Conservation (phyloP, 2,888 invertebrate species). For the Pristionchus exspectatus region DNA sequence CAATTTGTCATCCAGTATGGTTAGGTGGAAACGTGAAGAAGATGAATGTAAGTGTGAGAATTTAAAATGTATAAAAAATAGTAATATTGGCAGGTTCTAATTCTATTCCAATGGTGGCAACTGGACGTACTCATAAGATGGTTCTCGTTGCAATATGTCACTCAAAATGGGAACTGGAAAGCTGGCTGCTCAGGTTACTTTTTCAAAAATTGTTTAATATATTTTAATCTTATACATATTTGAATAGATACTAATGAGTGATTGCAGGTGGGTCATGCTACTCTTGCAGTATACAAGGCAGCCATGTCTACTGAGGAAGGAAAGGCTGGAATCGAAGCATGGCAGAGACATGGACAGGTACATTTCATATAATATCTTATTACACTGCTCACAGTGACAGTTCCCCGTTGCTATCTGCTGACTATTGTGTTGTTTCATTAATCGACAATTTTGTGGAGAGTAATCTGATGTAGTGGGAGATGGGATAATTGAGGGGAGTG, state of each 20-base stretch:
- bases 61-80: not conserved
- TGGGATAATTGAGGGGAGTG: constrained; percentile 25
- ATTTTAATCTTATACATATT: not conserved
- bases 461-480: not conserved
- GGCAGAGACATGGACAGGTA: constrained; percentile 63
- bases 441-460: not conserved
- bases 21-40: not conserved
- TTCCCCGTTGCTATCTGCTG: not conserved
- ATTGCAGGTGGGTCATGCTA: constrained; percentile 82
- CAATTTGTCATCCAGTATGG: not conserved
- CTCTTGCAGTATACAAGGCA: constrained; percentile 82
- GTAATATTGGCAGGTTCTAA: not conserved
- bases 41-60: not conserved
- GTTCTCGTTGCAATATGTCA: constrained; percentile 84
- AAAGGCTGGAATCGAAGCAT: constrained; percentile 67
- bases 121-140: constrained; percentile 83
- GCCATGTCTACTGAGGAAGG: constrained; percentile 78
- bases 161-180: constrained; percentile 85
- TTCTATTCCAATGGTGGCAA: not conserved
- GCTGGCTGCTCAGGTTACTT: constrained; percentile 82
- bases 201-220: not conserved
- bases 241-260: not conserved
- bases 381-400: not conserved
- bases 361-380: not conserved
- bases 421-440: not conserved